Evolutionary conservation across 1,140 invertebrate genomes (phyloP).

Genomic region (Bombus haemorrhoidalis): DNA sequence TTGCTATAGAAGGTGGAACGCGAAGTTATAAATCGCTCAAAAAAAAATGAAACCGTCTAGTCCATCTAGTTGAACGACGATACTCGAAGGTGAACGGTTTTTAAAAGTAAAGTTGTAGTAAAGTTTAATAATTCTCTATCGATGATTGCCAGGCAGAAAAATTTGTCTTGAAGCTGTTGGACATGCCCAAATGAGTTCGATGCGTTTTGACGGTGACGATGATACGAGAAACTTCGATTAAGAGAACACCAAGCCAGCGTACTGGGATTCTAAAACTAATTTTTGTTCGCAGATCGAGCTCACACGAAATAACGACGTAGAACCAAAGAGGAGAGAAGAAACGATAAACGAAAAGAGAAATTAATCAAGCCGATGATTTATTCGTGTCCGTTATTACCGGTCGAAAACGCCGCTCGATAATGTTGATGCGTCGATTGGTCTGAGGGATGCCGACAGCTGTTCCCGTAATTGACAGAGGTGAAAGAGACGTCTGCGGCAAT

Average conservation of each 20-base stretch:
- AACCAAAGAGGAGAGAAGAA: too few species aligned
- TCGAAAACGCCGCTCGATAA: not conserved
- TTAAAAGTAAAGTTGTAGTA: not conserved
- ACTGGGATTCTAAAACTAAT: not conserved
- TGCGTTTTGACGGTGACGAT: too few species aligned
- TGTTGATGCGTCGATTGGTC: not conserved
- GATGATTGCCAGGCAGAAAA: too few species aligned
- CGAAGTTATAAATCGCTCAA: not conserved
- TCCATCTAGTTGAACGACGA: not conserved
- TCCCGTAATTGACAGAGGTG: constrained; percentile 16
- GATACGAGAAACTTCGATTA: too few species aligned
- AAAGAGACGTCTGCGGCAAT: constrained; percentile 30
- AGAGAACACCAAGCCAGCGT: not conserved
- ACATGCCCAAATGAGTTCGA: too few species aligned
- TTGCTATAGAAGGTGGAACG: too few species aligned
- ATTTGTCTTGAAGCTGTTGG: too few species aligned
- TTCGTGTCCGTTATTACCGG: not conserved
- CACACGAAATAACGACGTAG: too few species aligned
- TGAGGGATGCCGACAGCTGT: not conserved
- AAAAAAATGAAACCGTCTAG: not conserved
- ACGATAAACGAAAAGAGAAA: not conserved
- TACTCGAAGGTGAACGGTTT: not conserved
- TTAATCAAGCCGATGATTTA: not conserved
- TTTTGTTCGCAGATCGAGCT: not conserved
- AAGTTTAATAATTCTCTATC: too few species aligned